A percentile compares a stretch with the other conserved stretches of the same genome.
phyloP scores from a whole-genome alignment of 2,888 invertebrate species.

The Nymphalis polychloros region DNA sequence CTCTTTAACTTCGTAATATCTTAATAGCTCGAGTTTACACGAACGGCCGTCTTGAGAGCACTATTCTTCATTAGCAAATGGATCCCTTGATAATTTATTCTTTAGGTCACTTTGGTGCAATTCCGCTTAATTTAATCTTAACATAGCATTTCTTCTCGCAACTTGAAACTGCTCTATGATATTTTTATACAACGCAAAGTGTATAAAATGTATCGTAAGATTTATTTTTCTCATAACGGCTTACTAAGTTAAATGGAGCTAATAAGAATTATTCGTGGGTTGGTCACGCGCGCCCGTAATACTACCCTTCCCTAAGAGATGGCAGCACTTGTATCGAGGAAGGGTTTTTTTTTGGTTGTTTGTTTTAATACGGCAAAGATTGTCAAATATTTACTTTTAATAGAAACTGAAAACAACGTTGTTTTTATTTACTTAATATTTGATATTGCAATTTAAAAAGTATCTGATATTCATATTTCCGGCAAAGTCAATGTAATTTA shows the following conservation, averaged over 20 bases:
- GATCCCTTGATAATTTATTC: conserved; percentile 75
- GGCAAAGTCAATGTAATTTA: too few relatives aligned
- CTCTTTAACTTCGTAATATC: conserved; percentile 59
- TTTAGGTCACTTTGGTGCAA: conserved; percentile 77
- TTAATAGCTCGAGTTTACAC: conserved; percentile 75
- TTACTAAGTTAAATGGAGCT: conserved; percentile 4
- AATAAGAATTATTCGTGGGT: conserved; percentile 8
- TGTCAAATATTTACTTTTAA: too few relatives aligned
- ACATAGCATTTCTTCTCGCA: conserved; percentile 48
- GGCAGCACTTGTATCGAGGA: conserved; percentile 10
- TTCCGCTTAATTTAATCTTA: conserved; percentile 77
- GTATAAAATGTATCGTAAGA: conserved; percentile 3
- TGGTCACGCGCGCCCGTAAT: conserved; percentile 14
- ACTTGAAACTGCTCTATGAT: not conserved
- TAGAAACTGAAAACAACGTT: not conserved
- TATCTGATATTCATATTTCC: too few relatives aligned
- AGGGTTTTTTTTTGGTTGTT: not conserved
- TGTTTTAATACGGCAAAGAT: too few relatives aligned
- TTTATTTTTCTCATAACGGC: conserved; percentile 11
- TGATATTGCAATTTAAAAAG: too few relatives aligned
- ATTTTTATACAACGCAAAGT: conserved; percentile 8
- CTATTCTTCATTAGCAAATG: conserved; percentile 75
- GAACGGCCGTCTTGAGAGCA: conserved; percentile 71
- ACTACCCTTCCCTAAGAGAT: conserved; percentile 7
- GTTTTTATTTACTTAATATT: not conserved